Conservation (phyloP, 1,140 invertebrate genomes). For the Zaprionus tsacasi region DNA sequence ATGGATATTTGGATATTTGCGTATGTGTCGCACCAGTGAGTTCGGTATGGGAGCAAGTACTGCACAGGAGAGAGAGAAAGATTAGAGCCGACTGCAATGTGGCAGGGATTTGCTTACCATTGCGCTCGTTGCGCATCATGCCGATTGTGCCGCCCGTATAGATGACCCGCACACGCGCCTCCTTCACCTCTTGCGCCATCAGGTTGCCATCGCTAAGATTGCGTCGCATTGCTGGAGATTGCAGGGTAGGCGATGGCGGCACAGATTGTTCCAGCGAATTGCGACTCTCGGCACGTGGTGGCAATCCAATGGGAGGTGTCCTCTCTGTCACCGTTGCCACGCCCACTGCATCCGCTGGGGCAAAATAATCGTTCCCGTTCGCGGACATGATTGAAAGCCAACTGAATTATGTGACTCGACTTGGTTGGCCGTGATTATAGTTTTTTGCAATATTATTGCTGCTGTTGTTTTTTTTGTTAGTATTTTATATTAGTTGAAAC, state of each 20-base stretch:
- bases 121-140: conserved; percentile 90
- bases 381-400: conserved; percentile 1
- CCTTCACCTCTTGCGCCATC: conserved; percentile 71
- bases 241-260: conserved; percentile 56
- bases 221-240: conserved; percentile 60
- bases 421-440: not conserved
- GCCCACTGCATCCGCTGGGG: not conserved
- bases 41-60: conserved; percentile 88
- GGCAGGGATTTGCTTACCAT: conserved; percentile 86
- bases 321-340: not conserved
- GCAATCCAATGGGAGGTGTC: not conserved
- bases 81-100: too few relatives aligned
- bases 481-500: not conserved
- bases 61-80: conserved; percentile 63
- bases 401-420: not conserved
- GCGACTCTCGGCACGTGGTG: not conserved
- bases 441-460: not conserved
- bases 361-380: not conserved
- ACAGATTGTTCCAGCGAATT: conserved; percentile 40
- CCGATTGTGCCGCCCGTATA: conserved; percentile 96
- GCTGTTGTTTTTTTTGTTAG: too few relatives aligned
- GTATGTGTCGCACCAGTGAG: conserved; percentile 86
- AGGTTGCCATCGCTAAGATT: conserved; percentile 74
- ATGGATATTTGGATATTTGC: conserved; percentile 90
- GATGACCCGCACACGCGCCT: conserved; percentile 89